phyloP scores from a whole-genome alignment of 1,140 invertebrate species.

The Leptopilina clavipes region DNA sequence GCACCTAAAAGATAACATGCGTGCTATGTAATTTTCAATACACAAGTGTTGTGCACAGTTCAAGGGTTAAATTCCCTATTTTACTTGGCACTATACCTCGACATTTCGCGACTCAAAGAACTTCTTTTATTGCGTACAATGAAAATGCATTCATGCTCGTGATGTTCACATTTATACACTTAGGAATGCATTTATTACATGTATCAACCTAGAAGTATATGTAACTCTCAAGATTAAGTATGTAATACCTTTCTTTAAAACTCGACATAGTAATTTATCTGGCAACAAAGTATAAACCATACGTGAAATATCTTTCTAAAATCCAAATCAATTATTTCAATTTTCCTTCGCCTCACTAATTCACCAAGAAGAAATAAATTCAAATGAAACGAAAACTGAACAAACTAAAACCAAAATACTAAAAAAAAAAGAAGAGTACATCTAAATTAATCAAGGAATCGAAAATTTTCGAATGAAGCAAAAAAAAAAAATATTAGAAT shows the following conservation, averaged over 20 bases:
- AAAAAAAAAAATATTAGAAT: no score
- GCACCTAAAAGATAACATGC: not conserved
- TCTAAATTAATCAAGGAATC: no score
- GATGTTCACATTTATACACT: not conserved
- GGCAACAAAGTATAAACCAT: not conserved
- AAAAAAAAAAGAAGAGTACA: no score
- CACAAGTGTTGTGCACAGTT: not conserved
- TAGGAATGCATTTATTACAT: slow-evolving; percentile 9
- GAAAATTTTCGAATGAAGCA: no score
- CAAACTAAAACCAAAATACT: no score
- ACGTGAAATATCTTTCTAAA: not conserved
- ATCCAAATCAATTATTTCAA: not conserved
- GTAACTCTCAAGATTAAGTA: not conserved
- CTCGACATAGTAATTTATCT: not conserved
- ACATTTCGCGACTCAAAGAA: slow-evolving; percentile 19
- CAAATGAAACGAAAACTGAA: no score
- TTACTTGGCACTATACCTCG: not conserved
- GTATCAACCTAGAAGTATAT: not conserved
- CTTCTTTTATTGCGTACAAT: slow-evolving; percentile 29
- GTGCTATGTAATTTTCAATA: not conserved
- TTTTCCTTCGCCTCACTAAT: not conserved
- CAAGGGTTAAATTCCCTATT: not conserved
- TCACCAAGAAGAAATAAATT: no score
- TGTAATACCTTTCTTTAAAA: not conserved
- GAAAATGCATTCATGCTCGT: slow-evolving; percentile 27